A percentile compares a stretch with the other conserved stretches of the same genome.
phyloP scores from a whole-genome alignment of 92 coral and sea anemone genomes.

The Porites lobata region DNA sequence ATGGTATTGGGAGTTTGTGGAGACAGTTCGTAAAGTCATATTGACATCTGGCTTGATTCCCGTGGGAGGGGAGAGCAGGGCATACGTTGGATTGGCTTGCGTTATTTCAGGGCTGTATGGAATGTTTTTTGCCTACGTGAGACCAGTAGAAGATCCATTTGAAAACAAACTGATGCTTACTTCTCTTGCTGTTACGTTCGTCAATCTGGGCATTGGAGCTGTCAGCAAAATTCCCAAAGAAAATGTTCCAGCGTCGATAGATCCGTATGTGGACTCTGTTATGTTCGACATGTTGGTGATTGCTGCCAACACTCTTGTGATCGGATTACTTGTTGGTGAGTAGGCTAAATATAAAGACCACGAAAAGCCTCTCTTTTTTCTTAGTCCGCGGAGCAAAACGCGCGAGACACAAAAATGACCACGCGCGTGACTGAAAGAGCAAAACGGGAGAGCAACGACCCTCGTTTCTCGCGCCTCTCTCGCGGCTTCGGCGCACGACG shows the following conservation, averaged over 20 bases:
- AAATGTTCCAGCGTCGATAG: constrained; percentile 17
- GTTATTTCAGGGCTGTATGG: constrained; percentile 30
- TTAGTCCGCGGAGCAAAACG: too few species aligned
- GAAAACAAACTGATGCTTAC: constrained; percentile 35
- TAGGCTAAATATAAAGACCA: not conserved
- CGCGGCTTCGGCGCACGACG: too few species aligned
- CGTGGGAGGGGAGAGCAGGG: constrained; percentile 38
- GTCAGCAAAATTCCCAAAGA: constrained; percentile 36
- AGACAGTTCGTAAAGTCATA: constrained; percentile 31
- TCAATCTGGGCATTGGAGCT: constrained; percentile 36
- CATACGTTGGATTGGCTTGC: constrained; percentile 34
- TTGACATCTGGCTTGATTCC: constrained; percentile 24
- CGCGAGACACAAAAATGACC: too few species aligned
- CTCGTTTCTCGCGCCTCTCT: too few species aligned
- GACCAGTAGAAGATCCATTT: constrained; percentile 32
- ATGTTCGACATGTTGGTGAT: constrained; percentile 19
- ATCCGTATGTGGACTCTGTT: constrained; percentile 30
- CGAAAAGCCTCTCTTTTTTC: too few species aligned
- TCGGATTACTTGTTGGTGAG: constrained; percentile 30
- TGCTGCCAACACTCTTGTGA: constrained; percentile 21
- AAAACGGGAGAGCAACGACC: too few species aligned
- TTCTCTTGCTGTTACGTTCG: constrained; percentile 39
- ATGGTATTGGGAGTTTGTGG: constrained; percentile 46
- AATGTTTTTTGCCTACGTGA: constrained; percentile 30
- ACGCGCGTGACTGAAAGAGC: too few species aligned